Evolutionary conservation across 2,888 invertebrate genomes (phyloP).

Genomic region (Allophyes oxyacanthae): DNA sequence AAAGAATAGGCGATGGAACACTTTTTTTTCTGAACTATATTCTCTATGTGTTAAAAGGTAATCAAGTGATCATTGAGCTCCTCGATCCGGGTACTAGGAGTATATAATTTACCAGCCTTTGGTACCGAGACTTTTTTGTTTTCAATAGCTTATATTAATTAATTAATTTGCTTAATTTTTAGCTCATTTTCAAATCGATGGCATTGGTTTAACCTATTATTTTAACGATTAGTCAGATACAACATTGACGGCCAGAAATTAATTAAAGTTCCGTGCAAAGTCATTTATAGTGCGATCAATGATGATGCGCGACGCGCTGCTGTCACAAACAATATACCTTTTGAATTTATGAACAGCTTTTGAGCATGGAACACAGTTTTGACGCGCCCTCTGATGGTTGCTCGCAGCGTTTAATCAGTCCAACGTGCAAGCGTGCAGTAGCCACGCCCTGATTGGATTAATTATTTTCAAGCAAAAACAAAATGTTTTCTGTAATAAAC

Average conservation of each 20-base stretch:
- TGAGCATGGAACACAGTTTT: conserved; percentile 12
- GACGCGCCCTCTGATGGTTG: conserved; percentile 16
- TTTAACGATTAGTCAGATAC: background rate
- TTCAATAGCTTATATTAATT: too few species aligned
- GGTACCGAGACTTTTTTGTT: too few species aligned
- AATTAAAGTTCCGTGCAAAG: background rate
- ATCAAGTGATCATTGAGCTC: too few species aligned
- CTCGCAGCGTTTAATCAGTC: conserved; percentile 27
- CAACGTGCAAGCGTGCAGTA: background rate
- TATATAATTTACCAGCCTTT: too few species aligned
- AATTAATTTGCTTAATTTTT: too few species aligned
- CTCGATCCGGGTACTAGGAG: too few species aligned
- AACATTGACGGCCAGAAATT: background rate
- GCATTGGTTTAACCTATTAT: too few species aligned
- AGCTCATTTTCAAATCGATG: too few species aligned
- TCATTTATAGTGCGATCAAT: background rate
- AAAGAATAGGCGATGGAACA: too few species aligned
- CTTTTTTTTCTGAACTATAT: too few species aligned
- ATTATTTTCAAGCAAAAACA: conserved; percentile 5
- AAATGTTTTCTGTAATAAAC: conserved; percentile 1
- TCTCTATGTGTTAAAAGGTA: too few species aligned
- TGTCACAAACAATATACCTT: conserved; percentile 1
- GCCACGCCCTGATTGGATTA: conserved; percentile 19
- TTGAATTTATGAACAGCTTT: conserved; percentile 6
- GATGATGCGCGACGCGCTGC: background rate